Conservation (phyloP, 2,797 vertebrate genomes). For the Euphonia xanthogaster region DNA sequence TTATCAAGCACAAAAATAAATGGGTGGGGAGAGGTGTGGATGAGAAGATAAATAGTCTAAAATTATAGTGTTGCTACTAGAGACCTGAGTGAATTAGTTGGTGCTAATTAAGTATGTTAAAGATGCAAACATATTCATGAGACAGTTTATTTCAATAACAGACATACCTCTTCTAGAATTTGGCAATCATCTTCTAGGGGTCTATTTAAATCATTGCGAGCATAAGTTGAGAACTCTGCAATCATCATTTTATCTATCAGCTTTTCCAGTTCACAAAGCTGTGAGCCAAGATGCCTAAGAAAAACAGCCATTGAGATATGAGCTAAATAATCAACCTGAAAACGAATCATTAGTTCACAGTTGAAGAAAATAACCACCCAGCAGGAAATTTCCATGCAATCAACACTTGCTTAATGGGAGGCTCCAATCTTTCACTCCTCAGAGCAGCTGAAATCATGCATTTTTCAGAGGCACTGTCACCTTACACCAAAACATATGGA, state of each 20-base stretch:
- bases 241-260: slow-evolving; percentile 99
- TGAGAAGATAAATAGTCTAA: not conserved
- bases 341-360: slow-evolving; percentile 15
- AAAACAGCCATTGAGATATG: slow-evolving; percentile 40
- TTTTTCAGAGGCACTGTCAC: not conserved
- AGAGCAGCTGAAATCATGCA: not conserved
- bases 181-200: slow-evolving; percentile 88
- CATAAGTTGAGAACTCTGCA: slow-evolving; percentile 94
- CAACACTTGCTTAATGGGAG: not conserved
- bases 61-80: not conserved
- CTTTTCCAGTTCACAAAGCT: slow-evolving; percentile 98
- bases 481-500: slow-evolving; percentile 2
- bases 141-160: slow-evolving; percentile 43
- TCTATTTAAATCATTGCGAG: slow-evolving; percentile 88
- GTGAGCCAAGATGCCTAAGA: slow-evolving; percentile 93
- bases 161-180: slow-evolving; percentile 91
- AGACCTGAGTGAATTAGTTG: not conserved
- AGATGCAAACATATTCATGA: slow-evolving; percentile 50
- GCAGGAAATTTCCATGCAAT: slow-evolving; percentile 37
- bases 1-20: not conserved
- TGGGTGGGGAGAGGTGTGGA: not conserved
- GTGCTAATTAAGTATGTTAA: slow-evolving; percentile 20
- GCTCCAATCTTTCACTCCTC: not conserved
- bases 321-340: slow-evolving; percentile 34
- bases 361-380: not conserved